These are phyloP conservation scores for Bubo bubo DNA, from an alignment of 2,113 vertebrate genomes.

Conservation along the genomic window DNA sequence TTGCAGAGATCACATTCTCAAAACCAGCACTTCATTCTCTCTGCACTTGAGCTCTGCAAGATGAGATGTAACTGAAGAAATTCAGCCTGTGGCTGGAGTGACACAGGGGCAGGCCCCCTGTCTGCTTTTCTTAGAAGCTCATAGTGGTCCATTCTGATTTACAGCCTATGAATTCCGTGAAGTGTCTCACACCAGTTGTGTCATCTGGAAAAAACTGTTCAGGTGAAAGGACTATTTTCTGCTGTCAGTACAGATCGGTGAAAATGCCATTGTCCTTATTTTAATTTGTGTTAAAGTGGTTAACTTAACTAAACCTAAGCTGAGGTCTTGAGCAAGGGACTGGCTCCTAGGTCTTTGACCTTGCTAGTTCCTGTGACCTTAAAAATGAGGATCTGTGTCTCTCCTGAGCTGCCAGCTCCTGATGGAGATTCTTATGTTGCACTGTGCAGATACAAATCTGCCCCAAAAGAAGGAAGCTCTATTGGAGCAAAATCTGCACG, in stretches of 20 bases:
- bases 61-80: not conserved
- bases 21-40: not conserved
- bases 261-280: not conserved
- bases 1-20: not conserved
- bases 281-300: not conserved
- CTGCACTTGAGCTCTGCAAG: not conserved
- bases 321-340: not conserved
- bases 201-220: not conserved
- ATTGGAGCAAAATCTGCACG: not conserved
- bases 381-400: not conserved
- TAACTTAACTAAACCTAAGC: not conserved
- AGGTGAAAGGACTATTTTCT: not conserved
- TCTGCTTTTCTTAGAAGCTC: not conserved
- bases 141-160: not conserved
- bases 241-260: too few species aligned
- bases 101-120: too few species aligned
- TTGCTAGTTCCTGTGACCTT: not conserved
- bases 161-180: not conserved
- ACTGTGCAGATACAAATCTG: not conserved
- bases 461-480: not conserved
- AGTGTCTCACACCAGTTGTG: not conserved
- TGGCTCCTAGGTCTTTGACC: not conserved
- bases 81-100: fast-evolving
- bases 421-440: not conserved
- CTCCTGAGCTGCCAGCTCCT: not conserved